phyloP scores from a whole-genome alignment of 2,113 vertebrate species.

The Xiphophorus hellerii region DNA sequence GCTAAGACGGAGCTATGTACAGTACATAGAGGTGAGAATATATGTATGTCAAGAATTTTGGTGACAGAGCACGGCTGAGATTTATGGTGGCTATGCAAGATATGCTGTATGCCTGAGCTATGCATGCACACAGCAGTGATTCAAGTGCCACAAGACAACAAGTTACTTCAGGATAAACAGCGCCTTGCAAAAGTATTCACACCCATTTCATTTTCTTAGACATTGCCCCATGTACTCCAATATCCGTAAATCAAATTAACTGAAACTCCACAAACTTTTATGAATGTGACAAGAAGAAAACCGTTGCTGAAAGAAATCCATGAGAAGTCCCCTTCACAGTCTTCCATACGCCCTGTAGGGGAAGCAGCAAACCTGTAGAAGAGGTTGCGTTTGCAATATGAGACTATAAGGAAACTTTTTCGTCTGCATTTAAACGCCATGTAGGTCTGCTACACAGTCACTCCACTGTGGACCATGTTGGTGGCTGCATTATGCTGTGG shows the following conservation, averaged over 20 bases:
- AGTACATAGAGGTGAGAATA: slow-evolving; percentile 52
- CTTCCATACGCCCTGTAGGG: background rate
- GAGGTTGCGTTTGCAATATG: background rate
- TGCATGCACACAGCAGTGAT: background rate
- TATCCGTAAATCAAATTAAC: background rate
- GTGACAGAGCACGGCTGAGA: slow-evolving; percentile 29
- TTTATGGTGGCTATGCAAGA: slow-evolving; percentile 14
- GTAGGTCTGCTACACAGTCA: background rate
- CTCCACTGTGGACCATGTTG: background rate
- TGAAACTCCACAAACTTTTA: background rate
- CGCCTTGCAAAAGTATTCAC: background rate
- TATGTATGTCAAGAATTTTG: slow-evolving; percentile 49
- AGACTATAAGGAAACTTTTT: background rate
- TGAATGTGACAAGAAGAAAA: background rate
- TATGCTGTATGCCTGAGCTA: slow-evolving; percentile 1
- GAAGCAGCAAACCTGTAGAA: background rate
- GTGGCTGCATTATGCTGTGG: background rate
- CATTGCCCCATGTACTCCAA: background rate
- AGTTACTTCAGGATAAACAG: background rate
- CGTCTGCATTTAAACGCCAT: background rate
- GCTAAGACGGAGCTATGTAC: slow-evolving; percentile 58
- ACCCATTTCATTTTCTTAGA: background rate
- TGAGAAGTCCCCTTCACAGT: too few species aligned
- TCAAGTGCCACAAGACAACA: background rate
- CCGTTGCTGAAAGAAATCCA: too few species aligned